phyloP scores from a whole-genome alignment of 2,797 vertebrate genomes.

The Sebastes oblongus region DNA sequence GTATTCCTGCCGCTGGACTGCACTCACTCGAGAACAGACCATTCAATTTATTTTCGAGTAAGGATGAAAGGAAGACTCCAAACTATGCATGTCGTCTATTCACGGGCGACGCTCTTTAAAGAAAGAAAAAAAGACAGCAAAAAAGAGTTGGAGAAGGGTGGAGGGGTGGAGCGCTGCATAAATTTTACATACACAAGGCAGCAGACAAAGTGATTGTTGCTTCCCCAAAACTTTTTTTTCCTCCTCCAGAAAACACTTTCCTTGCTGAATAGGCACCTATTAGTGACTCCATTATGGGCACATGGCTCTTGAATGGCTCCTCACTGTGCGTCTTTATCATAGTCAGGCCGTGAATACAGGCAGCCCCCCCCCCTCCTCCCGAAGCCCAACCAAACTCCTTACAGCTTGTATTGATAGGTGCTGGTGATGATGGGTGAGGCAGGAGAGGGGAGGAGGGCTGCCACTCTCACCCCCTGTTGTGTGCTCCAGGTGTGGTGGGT shows the following conservation, averaged over 20 bases:
- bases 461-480: conserved; percentile 72
- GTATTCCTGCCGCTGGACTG: conserved; percentile 38
- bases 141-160: conserved; percentile 62
- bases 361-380: conserved; percentile 33
- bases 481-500: conserved; percentile 90
- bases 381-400: conserved; percentile 59
- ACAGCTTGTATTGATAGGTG: conserved; percentile 80
- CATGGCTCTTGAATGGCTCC: conserved; percentile 83
- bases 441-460: conserved; percentile 48
- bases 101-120: conserved; percentile 74
- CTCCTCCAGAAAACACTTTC: conserved; percentile 84
- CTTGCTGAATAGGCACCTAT: conserved; percentile 86
- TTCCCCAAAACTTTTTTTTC: conserved; percentile 77
- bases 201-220: conserved; percentile 83
- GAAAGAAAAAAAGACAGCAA: conserved; percentile 51
- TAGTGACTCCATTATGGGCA: conserved; percentile 87
- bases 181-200: conserved; percentile 83
- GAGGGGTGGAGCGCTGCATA: conserved; percentile 75
- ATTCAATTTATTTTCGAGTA: conserved; percentile 79
- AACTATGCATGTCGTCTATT: conserved; percentile 81
- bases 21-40: conserved; percentile 69
- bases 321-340: conserved; percentile 85
- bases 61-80: conserved; percentile 81
- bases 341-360: conserved; percentile 79
- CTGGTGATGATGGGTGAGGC: conserved; percentile 67